Conservation (phyloP, 2,888 invertebrate species). For the Nemapogon koenigi region DNA sequence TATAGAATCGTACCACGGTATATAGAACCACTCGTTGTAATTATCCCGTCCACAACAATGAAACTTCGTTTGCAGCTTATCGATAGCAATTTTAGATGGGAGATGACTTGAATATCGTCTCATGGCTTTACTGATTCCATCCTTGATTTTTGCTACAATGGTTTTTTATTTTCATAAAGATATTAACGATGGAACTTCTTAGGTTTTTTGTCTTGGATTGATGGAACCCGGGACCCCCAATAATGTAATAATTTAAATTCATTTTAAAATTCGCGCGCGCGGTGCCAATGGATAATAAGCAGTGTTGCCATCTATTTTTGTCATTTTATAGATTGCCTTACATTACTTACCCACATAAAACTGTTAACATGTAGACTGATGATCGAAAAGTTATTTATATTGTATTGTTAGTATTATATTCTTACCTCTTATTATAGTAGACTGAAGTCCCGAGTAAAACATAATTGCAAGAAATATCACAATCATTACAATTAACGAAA, state of each 20-base stretch:
- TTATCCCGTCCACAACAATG: slow-evolving; percentile 68
- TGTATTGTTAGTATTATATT: no score
- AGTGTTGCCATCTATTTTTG: no score
- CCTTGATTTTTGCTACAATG: slow-evolving; percentile 50
- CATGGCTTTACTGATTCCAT: slow-evolving; percentile 66
- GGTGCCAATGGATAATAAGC: no score
- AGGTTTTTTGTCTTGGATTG: no score
- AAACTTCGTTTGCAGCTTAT: slow-evolving; percentile 66
- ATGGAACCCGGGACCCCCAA: no score
- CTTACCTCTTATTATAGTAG: slow-evolving; percentile 49
- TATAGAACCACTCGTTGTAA: slow-evolving; percentile 68
- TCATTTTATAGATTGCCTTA: no score
- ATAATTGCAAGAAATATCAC: slow-evolving; percentile 50
- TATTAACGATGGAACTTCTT: neutral
- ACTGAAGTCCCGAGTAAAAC: slow-evolving; percentile 54
- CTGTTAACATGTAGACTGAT: neutral
- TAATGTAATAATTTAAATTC: no score
- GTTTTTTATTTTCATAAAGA: neutral
- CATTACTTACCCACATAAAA: no score
- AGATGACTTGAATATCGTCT: slow-evolving; percentile 60
- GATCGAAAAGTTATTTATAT: slow-evolving; percentile 1
- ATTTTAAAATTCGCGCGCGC: no score
- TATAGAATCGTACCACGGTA: slow-evolving; percentile 51
- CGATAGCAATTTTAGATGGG: slow-evolving; percentile 60
- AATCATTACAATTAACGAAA: slow-evolving; percentile 49